These are phyloP conservation scores for Chionodraco myersi DNA, from an alignment of 2,113 vertebrate species.

Conservation along the genomic window DNA sequence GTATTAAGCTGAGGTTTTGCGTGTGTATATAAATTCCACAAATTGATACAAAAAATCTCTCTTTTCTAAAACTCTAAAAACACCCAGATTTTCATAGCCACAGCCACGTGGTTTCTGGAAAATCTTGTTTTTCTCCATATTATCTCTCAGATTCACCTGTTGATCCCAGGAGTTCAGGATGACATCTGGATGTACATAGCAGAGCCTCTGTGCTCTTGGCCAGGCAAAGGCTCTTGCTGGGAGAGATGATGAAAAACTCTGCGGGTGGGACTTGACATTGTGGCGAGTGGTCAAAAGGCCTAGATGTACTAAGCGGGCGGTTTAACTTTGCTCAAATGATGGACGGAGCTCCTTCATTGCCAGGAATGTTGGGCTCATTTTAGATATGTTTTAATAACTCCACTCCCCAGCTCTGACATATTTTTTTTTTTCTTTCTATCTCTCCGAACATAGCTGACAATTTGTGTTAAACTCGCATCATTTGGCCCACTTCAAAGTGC, in stretches of 20 bases:
- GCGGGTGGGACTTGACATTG: constrained; percentile 76
- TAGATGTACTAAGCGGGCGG: constrained; percentile 74
- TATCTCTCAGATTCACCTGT: constrained; percentile 72
- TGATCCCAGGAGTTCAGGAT: constrained; percentile 64
- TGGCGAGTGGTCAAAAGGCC: constrained; percentile 77
- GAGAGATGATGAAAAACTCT: constrained; percentile 78
- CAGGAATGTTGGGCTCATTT: constrained; percentile 72
- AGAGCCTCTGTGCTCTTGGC: constrained; percentile 61
- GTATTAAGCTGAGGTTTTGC: constrained; percentile 18
- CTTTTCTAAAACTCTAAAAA: not conserved
- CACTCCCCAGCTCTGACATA: constrained; percentile 11
- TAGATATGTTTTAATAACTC: constrained; percentile 53
- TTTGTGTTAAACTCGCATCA: constrained; percentile 2
- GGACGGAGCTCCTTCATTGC: constrained; percentile 63
- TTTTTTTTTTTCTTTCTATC: not conserved
- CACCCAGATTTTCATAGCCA: constrained; percentile 41
- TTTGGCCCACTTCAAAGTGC: not conserved
- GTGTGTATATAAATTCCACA: constrained; percentile 54
- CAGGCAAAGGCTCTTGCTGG: constrained; percentile 65
- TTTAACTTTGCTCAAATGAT: constrained; percentile 65
- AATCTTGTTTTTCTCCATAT: constrained; percentile 22
- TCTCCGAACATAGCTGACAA: not conserved
- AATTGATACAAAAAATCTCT: constrained; percentile 40
- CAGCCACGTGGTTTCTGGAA: constrained; percentile 23
- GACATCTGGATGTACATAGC: constrained; percentile 76